phyloP scores from a whole-genome alignment of 2,113 vertebrate genomes.

The Hiodon tergisus region DNA sequence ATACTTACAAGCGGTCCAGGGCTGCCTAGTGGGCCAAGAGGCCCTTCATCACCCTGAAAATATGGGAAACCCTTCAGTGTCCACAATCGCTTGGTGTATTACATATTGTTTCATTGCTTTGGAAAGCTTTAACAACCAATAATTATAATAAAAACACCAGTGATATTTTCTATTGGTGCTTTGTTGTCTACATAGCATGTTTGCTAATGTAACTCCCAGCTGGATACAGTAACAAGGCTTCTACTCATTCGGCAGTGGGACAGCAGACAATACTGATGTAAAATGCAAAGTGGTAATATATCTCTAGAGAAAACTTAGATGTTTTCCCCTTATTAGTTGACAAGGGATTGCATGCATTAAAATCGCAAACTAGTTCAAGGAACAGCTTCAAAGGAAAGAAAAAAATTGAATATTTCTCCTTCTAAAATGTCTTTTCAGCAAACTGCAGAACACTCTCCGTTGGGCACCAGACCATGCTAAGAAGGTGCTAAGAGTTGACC shows the following conservation, averaged over 20 bases:
- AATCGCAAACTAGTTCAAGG: not conserved
- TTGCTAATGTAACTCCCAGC: too few species aligned
- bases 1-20: slow-evolving; percentile 77
- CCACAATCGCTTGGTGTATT: not conserved
- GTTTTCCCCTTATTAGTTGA: not conserved
- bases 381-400: slow-evolving; percentile 1
- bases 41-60: slow-evolving; percentile 88
- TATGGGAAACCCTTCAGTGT: slow-evolving; percentile 24
- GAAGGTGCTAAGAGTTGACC: slow-evolving; percentile 11
- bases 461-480: not conserved
- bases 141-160: not conserved
- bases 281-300: not conserved
- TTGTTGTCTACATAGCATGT: not conserved
- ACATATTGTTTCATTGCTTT: not conserved
- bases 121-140: not conserved
- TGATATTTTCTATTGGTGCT: not conserved
- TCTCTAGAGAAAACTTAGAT: not conserved
- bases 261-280: not conserved
- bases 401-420: not conserved
- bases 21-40: slow-evolving; percentile 73
- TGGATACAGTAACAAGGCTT: not conserved
- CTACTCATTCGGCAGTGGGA: not conserved
- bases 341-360: not conserved
- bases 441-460: not conserved
- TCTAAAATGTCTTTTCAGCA: not conserved